Conservation (phyloP, 2,888 invertebrate genomes). For the Barypeithes pellucidus region DNA sequence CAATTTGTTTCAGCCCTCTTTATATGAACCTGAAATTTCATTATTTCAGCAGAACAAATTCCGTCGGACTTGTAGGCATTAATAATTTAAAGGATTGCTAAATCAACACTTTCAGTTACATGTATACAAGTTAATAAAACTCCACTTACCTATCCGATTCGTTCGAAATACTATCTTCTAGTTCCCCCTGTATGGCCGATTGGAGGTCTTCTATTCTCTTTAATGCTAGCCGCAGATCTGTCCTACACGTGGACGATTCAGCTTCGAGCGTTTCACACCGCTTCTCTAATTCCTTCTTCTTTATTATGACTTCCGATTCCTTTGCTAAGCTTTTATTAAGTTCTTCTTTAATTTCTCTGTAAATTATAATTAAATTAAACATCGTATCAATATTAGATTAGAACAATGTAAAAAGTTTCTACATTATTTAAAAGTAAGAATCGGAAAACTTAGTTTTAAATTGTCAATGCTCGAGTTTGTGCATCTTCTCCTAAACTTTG, state of each 20-base stretch:
- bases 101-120: too few species aligned
- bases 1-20: too few species aligned
- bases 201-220: slow-evolving; percentile 93
- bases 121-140: background rate
- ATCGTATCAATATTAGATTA: too few species aligned
- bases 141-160: slow-evolving; percentile 77
- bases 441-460: too few species aligned
- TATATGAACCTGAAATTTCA: too few species aligned
- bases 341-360: slow-evolving; percentile 86
- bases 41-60: too few species aligned
- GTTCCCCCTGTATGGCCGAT: slow-evolving; percentile 91
- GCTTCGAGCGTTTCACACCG: slow-evolving; percentile 81
- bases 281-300: slow-evolving; percentile 84
- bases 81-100: too few species aligned
- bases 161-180: slow-evolving; percentile 79
- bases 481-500: too few species aligned
- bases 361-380: background rate
- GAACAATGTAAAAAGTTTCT: too few species aligned
- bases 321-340: slow-evolving; percentile 80
- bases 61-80: too few species aligned
- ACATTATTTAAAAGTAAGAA: too few species aligned
- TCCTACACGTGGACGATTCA: slow-evolving; percentile 80
- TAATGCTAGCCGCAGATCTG: slow-evolving; percentile 90
- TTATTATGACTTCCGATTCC: slow-evolving; percentile 83
- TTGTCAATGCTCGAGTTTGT: too few species aligned